These are phyloP conservation scores for Epirrhoe tristata DNA, from an alignment of 2,888 invertebrate genomes.

Conservation along the genomic window DNA sequence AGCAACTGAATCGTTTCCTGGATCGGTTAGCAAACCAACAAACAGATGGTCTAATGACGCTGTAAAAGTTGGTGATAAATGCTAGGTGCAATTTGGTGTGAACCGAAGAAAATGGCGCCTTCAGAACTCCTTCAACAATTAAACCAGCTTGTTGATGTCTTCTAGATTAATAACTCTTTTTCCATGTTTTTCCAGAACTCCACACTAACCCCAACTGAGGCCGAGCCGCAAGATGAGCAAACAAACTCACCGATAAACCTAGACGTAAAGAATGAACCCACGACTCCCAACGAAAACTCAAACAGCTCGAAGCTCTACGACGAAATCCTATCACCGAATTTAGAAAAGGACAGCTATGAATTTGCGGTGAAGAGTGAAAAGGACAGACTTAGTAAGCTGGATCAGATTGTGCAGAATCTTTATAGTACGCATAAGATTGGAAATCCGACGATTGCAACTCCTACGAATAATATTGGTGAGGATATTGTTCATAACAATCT, in stretches of 20 bases:
- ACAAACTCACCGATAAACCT: conserved; percentile 59
- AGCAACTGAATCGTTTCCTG: too few species aligned
- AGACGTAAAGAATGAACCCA: conserved; percentile 59
- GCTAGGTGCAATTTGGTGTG: too few species aligned
- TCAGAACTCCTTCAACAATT: too few species aligned
- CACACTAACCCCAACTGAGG: conserved; percentile 64
- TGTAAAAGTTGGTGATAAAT: too few species aligned
- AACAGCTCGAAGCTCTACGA: conserved; percentile 59
- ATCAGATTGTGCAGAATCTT: conserved; percentile 79
- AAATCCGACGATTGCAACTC: conserved; percentile 56
- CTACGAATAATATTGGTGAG: conserved; percentile 56
- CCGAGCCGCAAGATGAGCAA: conserved; percentile 55
- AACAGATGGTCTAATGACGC: too few species aligned
- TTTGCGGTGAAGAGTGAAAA: conserved; percentile 61
- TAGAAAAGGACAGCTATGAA: conserved; percentile 54
- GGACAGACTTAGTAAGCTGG: conserved; percentile 76
- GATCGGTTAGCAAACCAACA: too few species aligned
- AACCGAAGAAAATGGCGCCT: too few species aligned
- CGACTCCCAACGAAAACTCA: conserved; percentile 57
- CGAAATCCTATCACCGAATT: conserved; percentile 54
- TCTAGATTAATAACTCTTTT: neutral
- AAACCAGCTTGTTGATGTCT: too few species aligned
- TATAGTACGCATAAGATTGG: conserved; percentile 78
- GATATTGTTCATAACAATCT: neutral
- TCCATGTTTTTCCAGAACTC: conserved; percentile 62